Evolutionary conservation across 1,140 invertebrate genomes (phyloP).

Genomic region (Globodera ellingtonae): DNA sequence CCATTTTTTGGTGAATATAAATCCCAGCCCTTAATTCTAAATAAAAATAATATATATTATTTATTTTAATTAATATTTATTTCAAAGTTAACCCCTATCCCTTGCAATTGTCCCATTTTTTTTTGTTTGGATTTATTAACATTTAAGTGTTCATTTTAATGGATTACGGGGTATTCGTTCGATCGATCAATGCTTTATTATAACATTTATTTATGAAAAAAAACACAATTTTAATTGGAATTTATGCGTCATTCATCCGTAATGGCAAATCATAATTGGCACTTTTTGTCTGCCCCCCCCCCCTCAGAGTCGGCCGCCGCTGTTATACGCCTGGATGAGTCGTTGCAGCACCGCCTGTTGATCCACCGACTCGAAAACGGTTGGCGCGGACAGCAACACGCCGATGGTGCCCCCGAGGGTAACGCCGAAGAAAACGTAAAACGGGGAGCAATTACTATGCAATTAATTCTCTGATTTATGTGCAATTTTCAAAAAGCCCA

Average conservation of each 20-base stretch:
- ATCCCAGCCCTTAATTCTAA: no score
- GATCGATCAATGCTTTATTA: no score
- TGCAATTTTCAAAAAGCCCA: neutral
- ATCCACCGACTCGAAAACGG: constrained; percentile 29
- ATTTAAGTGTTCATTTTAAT: no score
- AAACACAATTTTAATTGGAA: neutral
- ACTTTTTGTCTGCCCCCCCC: neutral
- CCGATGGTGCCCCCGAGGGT: constrained; percentile 84
- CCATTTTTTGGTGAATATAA: no score
- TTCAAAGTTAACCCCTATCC: no score
- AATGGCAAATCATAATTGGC: neutral
- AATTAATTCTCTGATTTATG: no score
- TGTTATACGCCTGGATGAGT: constrained; percentile 26
- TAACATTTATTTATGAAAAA: neutral
- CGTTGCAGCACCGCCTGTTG: constrained; percentile 24
- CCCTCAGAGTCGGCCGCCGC: constrained; percentile 17
- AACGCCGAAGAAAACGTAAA: constrained; percentile 95
- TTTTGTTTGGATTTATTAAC: no score
- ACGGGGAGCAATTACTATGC: constrained; percentile 90
- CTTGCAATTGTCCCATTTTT: no score
- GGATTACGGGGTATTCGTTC: no score
- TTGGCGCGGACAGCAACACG: constrained; percentile 20
- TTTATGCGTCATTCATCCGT: neutral
- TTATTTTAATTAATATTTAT: no score
- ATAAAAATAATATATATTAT: no score